These are phyloP conservation scores for Desoria tigrina DNA, from an alignment of 2,888 invertebrate species.

Conservation along the genomic window DNA sequence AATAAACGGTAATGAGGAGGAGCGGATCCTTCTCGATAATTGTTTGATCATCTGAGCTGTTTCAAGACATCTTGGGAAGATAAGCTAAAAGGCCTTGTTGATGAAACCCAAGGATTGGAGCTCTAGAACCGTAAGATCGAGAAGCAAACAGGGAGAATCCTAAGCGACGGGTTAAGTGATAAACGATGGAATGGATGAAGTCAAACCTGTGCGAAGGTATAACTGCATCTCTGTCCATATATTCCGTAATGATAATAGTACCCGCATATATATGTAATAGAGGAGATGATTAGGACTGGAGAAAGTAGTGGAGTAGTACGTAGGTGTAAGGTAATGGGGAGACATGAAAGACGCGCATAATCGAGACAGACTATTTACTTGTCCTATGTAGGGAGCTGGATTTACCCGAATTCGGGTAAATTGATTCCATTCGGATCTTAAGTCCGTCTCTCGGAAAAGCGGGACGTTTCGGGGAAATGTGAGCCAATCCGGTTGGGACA, in stretches of 20 bases:
- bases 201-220: background rate
- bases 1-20: too few species aligned
- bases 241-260: too few species aligned
- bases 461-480: constrained; percentile 36
- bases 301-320: constrained; percentile 28
- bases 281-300: constrained; percentile 16
- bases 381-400: too few species aligned
- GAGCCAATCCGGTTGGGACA: too few species aligned
- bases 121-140: background rate
- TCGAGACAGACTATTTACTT: constrained; percentile 24
- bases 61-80: too few species aligned
- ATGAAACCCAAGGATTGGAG: constrained; percentile 3
- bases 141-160: background rate
- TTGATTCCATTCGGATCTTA: constrained; percentile 47
- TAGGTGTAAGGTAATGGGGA: constrained; percentile 33
- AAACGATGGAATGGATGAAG: constrained; percentile 7
- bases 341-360: constrained; percentile 39
- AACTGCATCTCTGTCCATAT: too few species aligned
- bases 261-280: too few species aligned
- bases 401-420: constrained; percentile 27
- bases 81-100: too few species aligned
- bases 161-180: constrained; percentile 1
- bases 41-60: too few species aligned
- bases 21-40: too few species aligned
- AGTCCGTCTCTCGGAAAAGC: constrained; percentile 46